Base-by-base conservation (phyloP, 2,888 invertebrate species). In the Epiperipatus broadwayi region DNA sequence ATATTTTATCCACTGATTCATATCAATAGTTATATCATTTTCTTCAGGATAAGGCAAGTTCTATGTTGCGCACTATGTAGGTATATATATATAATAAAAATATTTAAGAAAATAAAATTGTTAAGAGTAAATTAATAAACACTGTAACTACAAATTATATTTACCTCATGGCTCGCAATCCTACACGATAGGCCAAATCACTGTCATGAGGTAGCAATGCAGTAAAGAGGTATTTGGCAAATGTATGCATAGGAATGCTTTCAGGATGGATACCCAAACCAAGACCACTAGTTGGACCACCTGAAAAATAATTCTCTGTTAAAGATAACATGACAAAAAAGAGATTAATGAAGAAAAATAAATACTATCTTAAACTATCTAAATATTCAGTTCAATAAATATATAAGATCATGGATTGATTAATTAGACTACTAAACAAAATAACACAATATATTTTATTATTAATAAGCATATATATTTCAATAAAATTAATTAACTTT, bases 221-320 rank as follows among this genome's bases (percentile, higher is more conserved):
- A 21, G 75, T 69, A 64, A 81, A 81, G 46, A 80, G 66, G 59
- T 74, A 80, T 46, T 76, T 59, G 7, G 80, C 79, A 60, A 79
- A 78, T 29, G 78, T 78, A 55, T 81, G 80, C 68, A 80, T 78
- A 14, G 81, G 80, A 47, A 78, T 74, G 27, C 77, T 76, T 49
- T 80, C 74, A 0, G 78, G 73, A 56, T 78, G 78, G 46, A 79
- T 74, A 18, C 77, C 78, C 41, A 68, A 61, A 12, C 72, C 73
- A 16, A 80, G 66, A 25, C 78, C 78, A 46, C 77, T 76, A 5
- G 73, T 72, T 0, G 78, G 76, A 0, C 79, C 79, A 31, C 77
- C 59, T 60, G 48, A 15, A 47, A 44, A 34, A 22, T 5, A 37
- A 28, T 21, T 22, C 12, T 10, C 21, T 5, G n/a, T 10, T 21